Percentiles rank a stretch among this genome's conserved stretches.
Evolutionary conservation across 2,797 vertebrate genomes (phyloP).

Genomic region (Champsocephalus gunnari): DNA sequence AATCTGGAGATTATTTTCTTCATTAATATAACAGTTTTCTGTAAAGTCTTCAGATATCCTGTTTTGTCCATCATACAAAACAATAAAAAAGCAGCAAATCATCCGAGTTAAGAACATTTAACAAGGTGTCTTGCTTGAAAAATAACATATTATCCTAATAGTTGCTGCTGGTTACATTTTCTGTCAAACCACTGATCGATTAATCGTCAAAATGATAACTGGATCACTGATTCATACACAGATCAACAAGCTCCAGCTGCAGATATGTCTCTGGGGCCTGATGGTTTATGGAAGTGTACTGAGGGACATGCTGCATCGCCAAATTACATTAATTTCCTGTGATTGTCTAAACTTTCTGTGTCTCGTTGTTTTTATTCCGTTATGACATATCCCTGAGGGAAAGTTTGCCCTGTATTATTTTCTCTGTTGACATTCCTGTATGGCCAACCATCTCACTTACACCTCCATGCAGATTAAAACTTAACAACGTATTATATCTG

Average conservation of each 20-base stretch:
- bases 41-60: neutral
- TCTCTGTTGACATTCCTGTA: neutral
- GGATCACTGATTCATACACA: neutral
- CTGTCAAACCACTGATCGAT: neutral
- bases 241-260: slow-evolving; percentile 31
- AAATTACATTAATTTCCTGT: slow-evolving; percentile 36
- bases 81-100: neutral
- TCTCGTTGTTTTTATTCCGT: slow-evolving; percentile 41
- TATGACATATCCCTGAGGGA: slow-evolving; percentile 20
- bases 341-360: slow-evolving; percentile 27
- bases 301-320: slow-evolving; percentile 15
- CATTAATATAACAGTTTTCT: neutral
- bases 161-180: neutral
- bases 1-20: neutral
- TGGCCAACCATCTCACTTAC: slow-evolving; percentile 11
- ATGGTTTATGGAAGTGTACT: slow-evolving; percentile 7
- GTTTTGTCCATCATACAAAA: neutral
- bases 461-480: neutral
- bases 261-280: slow-evolving; percentile 6
- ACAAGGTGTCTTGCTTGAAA: neutral
- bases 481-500: neutral
- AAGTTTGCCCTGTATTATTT: slow-evolving; percentile 25
- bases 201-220: neutral
- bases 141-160: neutral
- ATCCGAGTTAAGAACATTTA: neutral